Base-by-base conservation (phyloP, 1,140 invertebrate genomes). In the Sogatella furcifera region DNA sequence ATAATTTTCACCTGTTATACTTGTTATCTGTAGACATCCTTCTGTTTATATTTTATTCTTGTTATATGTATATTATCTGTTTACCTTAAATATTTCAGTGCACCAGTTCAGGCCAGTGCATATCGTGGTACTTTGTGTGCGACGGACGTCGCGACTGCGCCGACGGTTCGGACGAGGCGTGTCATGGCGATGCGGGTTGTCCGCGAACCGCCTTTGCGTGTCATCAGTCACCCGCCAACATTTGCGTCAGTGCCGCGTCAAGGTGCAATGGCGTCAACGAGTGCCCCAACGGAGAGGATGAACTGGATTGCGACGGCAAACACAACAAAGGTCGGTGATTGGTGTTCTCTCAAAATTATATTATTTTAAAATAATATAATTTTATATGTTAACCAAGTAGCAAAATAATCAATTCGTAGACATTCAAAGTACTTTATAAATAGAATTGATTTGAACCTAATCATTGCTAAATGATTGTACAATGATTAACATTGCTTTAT, bases 41-140 rank as follows among this genome's bases (percentile, higher is more conserved):
- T n/a, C n/a, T n/a, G n/a, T n/a, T n/a, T n/a, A n/a, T n/a, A n/a
- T n/a, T n/a, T n/a, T 28, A 28, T 6, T 28, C 24, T 28, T 28
- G 24, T 28, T 28, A 28, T 28, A 28, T 2, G 24, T 6, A 2
- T 28, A 28, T 6, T 28, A 2, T 28, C 6, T 28, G 6, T 6
- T 28, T 28, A 28, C 24, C 24, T 28, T 28, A 2, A 4, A 28
- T 6, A 4, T 28, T 28, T 28, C 24, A 90, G 81, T 90, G 88
- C 67, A 81, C 89, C 54, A 84, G 82, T 60, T 85, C 86, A 59
- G 90, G 90, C 0, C 78, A 81, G 2, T 97, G 93, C 73, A 92
- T 97, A 67, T 89, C 86, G 66, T 88, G 86, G 81, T 90, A 89
- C 73, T 96, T 94, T 75, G 86, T 93, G 0, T 97, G 95, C 74